Base-by-base conservation (phyloP, 2,797 vertebrate species). In the Sebastes vulpes region DNA sequence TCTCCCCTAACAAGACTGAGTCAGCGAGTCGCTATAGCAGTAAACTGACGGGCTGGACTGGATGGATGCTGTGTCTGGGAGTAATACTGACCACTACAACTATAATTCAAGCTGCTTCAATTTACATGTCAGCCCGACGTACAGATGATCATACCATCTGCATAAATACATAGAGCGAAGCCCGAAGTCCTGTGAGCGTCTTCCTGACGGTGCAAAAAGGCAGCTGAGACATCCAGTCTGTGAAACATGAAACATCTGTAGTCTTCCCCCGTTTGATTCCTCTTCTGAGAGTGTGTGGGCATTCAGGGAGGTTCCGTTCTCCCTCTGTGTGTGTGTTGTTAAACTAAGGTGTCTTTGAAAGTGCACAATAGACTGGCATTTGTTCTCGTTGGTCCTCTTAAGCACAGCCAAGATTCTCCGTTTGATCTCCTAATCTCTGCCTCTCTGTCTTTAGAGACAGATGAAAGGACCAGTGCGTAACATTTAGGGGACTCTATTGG, bases 1-100 rank as follows among this genome's bases (percentile, higher is more conserved):
- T 87, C 76, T 79, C 29, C 54, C 63, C 65, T 63, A 89, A 85
- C 77, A 81, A 65, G 68, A 80, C 90, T 92, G 90, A 93, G 89
- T 92, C 92, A 92, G 87, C 81, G 48, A 85, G 77, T 79, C 26
- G 1, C 58, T 77, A 3, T 10, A 58, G 84, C 82, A 75, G 84
- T 81, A 72, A 90, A 85, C 52, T 56, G 68, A 53, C 50, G 73
- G 64, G 59, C 53, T 48, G 66, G 65, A 82, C 31, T 61, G 76
- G 54, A 69, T 74, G 48, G 48, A 67, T 63, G 60, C 31, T 69
- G 63, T 23, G 75, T 18, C 56, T 52, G 54, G 35, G 61, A 67
- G 48, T 28, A 56, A 64, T 35, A 82, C 65, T 79, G 65, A 86
- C 48, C 84, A 29, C 53, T 61, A 12, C 42, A 59, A 26, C 25